These are phyloP conservation scores for Drosophila neocordata DNA, from an alignment of 1,140 invertebrate species.

Conservation along the genomic window DNA sequence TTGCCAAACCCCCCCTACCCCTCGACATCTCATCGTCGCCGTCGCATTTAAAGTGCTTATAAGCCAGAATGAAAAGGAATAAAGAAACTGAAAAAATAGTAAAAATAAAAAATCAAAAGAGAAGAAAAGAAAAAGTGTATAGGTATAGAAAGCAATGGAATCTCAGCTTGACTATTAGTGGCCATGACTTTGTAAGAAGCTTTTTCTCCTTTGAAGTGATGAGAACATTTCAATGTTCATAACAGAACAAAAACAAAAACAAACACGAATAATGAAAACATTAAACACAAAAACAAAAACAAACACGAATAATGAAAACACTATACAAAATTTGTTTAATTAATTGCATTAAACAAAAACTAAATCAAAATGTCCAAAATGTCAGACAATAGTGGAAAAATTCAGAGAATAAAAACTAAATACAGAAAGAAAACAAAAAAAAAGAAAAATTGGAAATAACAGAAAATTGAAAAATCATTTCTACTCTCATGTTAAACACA, in stretches of 20 bases:
- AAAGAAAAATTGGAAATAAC: slow-evolving; percentile 13
- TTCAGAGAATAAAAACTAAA: not conserved
- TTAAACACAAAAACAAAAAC: slow-evolving; percentile 32
- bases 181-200: slow-evolving; percentile 64
- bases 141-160: slow-evolving; percentile 17
- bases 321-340: slow-evolving; percentile 60
- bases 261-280: slow-evolving; percentile 20
- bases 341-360: slow-evolving; percentile 78
- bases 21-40: not conserved
- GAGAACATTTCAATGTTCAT: slow-evolving; percentile 40
- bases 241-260: slow-evolving; percentile 28
- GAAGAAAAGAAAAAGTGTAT: slow-evolving; percentile 1
- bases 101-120: slow-evolving; percentile 42
- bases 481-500: slow-evolving; percentile 35
- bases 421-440: not conserved
- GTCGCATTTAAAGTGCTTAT: slow-evolving; percentile 37
- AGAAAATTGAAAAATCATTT: slow-evolving; percentile 70
- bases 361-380: slow-evolving; percentile 64
- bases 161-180: slow-evolving; percentile 52
- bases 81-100: slow-evolving; percentile 7
- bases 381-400: not conserved
- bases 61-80: slow-evolving; percentile 1
- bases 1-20: slow-evolving; percentile 24
- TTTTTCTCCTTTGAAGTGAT: slow-evolving; percentile 23
- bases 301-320: slow-evolving; percentile 20